phyloP scores from a whole-genome alignment of 2,888 invertebrate genomes.

The Scelioninae gen. 2 region DNA sequence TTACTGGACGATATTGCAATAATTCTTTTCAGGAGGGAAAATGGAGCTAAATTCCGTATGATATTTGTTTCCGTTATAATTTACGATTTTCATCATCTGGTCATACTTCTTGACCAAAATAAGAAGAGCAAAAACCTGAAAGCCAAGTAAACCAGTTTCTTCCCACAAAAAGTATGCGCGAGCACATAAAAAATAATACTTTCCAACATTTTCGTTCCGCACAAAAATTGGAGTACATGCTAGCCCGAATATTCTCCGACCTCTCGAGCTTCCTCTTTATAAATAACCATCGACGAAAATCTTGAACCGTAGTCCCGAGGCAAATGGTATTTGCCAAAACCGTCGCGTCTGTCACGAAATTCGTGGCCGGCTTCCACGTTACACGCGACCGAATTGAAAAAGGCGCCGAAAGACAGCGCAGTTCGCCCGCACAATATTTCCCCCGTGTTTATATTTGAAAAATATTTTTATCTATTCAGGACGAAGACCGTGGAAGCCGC shows the following conservation, averaged over 20 bases:
- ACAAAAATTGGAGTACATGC: constrained; percentile 15
- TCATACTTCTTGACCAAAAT: too few relatives aligned
- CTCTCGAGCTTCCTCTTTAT: constrained; percentile 21
- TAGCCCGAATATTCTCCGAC: constrained; percentile 13
- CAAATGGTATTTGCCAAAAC: constrained; percentile 29
- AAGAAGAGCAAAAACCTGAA: background rate
- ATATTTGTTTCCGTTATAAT: too few relatives aligned
- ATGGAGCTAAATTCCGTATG: too few relatives aligned
- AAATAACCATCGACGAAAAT: constrained; percentile 30
- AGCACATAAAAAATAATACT: constrained; percentile 11
- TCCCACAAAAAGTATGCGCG: constrained; percentile 5
- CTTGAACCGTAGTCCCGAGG: constrained; percentile 23
- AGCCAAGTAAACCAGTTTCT: constrained; percentile 6
- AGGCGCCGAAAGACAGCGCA: constrained; percentile 30
- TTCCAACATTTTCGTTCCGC: background rate
- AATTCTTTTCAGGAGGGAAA: too few relatives aligned
- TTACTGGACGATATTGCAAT: too few relatives aligned
- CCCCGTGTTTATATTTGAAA: constrained; percentile 42
- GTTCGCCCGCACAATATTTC: constrained; percentile 31
- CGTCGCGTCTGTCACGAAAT: constrained; percentile 28
- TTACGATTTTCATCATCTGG: too few relatives aligned
- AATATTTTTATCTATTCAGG: constrained; percentile 50
- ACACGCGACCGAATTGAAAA: constrained; percentile 32
- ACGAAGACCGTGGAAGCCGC: constrained; percentile 30
- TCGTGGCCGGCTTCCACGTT: constrained; percentile 16